Base-by-base conservation (phyloP, 2,888 invertebrate genomes). In the Tachina fera region DNA sequence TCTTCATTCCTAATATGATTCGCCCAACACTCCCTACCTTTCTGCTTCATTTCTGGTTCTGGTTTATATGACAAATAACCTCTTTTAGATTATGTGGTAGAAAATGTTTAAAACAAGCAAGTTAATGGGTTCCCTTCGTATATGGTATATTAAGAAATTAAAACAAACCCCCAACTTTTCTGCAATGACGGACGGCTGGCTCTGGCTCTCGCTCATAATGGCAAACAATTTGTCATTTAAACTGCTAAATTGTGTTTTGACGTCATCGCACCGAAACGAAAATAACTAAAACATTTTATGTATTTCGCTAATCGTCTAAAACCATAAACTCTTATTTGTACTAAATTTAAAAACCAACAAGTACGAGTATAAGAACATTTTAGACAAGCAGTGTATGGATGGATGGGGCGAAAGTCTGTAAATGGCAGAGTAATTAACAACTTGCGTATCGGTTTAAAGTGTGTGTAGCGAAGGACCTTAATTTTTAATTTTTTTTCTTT, bases 361-460 rank as follows among this genome's bases (percentile, higher is more conserved):
- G 47, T 47, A 56, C 56, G 60, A 68, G 47, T 47, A 39, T 14
- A n/a, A 60, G 67, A 41, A 41, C 14, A 47, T 14, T 67, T 39
- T 9, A 58, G 39, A 41, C 49, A 58, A 75, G 10, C 19, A 2
- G 4, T 31, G 49, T 45, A 19, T 61, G 16, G 22, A 19, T 61
- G 16, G 22, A 31, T 53, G 49, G 16, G 47, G 19, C 2, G 1
- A 51, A 41, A n/a, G 47, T 43, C 63, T 84, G 79, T 63, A 49
- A 43, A 70, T 84, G 84, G 53, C 71, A 80, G 71, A 70, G 71
- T 79, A 84, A 84, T 84, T 84, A 84, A 84, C 79, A 76, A 60
- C 51, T 61, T 84, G 79, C 70, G 65, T 84, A 75, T 49, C 60
- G 61, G 16, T 61, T 31, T 22, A 14, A 47, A 13, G 61, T 51